Evolutionary conservation across 2,113 vertebrate genomes (phyloP).

Genomic region (Brevimyrus niger): DNA sequence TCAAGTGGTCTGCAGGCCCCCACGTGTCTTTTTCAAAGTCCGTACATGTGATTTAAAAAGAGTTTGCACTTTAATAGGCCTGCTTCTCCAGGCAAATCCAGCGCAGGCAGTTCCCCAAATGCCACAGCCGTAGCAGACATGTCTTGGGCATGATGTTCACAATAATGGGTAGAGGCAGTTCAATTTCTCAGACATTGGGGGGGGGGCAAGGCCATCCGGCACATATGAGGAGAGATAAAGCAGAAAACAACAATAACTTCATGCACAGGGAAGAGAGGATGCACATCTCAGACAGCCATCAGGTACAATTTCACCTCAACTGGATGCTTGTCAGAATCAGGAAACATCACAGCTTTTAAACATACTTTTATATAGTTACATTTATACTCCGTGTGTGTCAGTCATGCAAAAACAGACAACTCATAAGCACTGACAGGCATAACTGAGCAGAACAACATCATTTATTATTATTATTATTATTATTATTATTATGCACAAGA

Average conservation of each 20-base stretch:
- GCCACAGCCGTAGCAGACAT: constrained; percentile 51
- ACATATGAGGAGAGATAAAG: constrained; percentile 64
- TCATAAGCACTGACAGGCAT: not conserved
- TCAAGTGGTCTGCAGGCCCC: constrained; percentile 22
- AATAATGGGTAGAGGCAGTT: constrained; percentile 72
- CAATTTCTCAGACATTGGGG: constrained; percentile 63
- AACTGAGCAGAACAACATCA: not conserved
- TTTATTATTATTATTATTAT: not conserved
- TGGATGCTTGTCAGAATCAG: constrained; percentile 59
- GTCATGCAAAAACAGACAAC: constrained; percentile 29
- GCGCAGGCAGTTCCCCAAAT: constrained; percentile 49
- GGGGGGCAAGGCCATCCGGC: constrained; percentile 48
- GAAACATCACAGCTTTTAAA: constrained; percentile 55
- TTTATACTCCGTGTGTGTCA: constrained; percentile 51
- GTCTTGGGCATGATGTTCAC: constrained; percentile 67
- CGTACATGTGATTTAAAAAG: constrained; percentile 71
- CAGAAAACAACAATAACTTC: constrained; percentile 67
- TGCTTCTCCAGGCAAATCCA: constrained; percentile 62
- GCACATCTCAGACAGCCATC: constrained; percentile 46
- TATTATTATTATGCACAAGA: not conserved
- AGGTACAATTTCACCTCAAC: constrained; percentile 58
- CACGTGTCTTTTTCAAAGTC: constrained; percentile 65
- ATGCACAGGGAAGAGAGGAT: constrained; percentile 45
- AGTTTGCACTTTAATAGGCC: constrained; percentile 65
- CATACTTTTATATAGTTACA: constrained; percentile 45